phyloP scores from a whole-genome alignment of 2,797 vertebrate genomes.

The Oceanodroma leucorhoa region DNA sequence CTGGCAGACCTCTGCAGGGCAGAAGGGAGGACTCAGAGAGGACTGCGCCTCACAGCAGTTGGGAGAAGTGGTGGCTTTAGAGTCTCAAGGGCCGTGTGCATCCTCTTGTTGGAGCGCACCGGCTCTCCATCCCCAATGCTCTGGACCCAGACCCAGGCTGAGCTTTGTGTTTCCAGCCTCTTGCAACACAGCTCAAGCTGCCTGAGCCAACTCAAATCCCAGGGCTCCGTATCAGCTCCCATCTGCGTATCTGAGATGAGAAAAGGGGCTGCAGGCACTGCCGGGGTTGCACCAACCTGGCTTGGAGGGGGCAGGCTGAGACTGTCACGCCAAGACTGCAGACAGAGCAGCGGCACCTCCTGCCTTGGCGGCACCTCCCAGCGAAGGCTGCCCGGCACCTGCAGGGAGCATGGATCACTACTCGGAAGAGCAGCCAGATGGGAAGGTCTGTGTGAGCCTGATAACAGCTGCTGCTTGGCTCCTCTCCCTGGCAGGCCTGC shows the following conservation, averaged over 20 bases:
- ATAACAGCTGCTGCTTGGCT: constrained; percentile 31
- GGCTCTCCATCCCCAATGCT: neutral
- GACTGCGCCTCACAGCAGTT: neutral
- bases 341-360: neutral
- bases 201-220: neutral
- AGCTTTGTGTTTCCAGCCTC: neutral
- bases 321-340: neutral
- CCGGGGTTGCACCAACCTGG: neutral
- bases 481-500: neutral
- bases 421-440: constrained; percentile 31
- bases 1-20: neutral
- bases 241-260: neutral
- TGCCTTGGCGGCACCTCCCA: neutral
- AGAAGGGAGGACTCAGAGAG: neutral
- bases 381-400: neutral
- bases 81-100: neutral
- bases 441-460: constrained; percentile 5
- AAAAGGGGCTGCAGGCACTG: neutral
- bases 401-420: neutral
- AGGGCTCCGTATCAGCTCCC: neutral
- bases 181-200: neutral
- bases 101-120: neutral
- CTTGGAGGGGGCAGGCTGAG: neutral
- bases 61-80: neutral
- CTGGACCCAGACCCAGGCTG: neutral